Conservation (phyloP, 2,113 vertebrate genomes). For the Daphoenositta chrysoptera region DNA sequence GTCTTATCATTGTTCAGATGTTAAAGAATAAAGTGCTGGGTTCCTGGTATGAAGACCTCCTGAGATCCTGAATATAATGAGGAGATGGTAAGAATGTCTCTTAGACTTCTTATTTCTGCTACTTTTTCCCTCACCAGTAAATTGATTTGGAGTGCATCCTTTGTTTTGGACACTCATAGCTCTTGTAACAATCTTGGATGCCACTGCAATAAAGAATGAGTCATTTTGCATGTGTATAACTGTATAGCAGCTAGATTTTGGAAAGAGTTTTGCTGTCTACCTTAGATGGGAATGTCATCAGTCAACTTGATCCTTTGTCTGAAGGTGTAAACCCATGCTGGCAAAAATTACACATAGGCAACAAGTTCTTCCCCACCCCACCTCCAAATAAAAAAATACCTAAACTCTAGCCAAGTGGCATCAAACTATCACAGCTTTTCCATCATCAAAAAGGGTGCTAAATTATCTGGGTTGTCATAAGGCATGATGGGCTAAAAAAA, state of each 20-base stretch:
- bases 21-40: not conserved
- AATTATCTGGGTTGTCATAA: not conserved
- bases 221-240: not conserved
- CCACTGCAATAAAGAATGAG: not conserved
- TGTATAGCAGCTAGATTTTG: not conserved
- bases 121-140: not conserved
- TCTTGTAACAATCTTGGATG: not conserved
- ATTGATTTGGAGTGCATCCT: not conserved
- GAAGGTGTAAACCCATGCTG: not conserved
- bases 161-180: not conserved
- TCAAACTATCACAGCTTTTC: not conserved
- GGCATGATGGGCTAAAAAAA: not conserved
- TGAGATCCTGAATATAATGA: not conserved
- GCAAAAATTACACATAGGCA: not conserved
- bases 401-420: not conserved
- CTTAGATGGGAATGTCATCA: not conserved
- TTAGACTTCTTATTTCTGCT: not conserved
- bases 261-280: not conserved
- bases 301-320: not conserved
- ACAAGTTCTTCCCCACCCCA: not conserved
- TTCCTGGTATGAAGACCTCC: not conserved
- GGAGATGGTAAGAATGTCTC: not conserved
- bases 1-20: not conserved
- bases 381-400: not conserved
- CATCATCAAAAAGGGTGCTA: not conserved